Evolutionary conservation across 2,797 vertebrate species (phyloP).

Genomic region (Acanthornis magna): DNA sequence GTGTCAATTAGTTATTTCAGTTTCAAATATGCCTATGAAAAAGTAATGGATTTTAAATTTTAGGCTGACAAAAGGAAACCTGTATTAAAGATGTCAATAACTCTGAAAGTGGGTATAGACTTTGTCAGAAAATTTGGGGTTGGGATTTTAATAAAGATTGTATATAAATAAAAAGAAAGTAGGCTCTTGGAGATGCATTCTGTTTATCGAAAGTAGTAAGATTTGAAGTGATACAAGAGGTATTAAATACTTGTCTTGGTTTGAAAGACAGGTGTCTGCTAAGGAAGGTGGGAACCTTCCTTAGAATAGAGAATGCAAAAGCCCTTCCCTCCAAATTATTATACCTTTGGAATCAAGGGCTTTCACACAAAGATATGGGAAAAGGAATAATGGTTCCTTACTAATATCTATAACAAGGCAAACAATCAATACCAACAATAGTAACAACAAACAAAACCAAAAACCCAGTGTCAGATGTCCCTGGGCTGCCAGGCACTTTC

Average conservation of each 20-base stretch:
- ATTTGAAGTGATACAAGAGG: neutral
- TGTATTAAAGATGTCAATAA: neutral
- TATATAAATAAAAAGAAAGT: neutral
- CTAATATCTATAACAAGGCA: too few species aligned
- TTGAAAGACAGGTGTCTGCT: too few species aligned
- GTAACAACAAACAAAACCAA: too few species aligned
- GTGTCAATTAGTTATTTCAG: neutral
- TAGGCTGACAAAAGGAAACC: neutral
- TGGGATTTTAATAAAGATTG: neutral
- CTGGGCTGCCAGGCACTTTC: too few species aligned
- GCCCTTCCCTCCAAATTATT: too few species aligned
- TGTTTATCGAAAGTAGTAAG: neutral
- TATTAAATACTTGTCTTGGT: neutral
- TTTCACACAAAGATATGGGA: too few species aligned
- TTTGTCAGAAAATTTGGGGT: neutral
- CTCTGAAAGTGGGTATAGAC: neutral
- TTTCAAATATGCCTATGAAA: neutral
- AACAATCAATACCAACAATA: too few species aligned
- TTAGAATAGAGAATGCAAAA: too few species aligned
- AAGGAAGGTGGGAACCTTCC: too few species aligned
- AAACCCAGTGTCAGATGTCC: too few species aligned
- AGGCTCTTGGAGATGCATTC: neutral
- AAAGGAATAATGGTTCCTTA: too few species aligned
- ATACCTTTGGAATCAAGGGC: too few species aligned
- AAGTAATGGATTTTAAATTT: neutral